Percentiles rank a stretch among this genome's conserved stretches.
Conservation (phyloP, 2,113 vertebrate genomes). For the Pseudorhombus dupliciocellatus region DNA sequence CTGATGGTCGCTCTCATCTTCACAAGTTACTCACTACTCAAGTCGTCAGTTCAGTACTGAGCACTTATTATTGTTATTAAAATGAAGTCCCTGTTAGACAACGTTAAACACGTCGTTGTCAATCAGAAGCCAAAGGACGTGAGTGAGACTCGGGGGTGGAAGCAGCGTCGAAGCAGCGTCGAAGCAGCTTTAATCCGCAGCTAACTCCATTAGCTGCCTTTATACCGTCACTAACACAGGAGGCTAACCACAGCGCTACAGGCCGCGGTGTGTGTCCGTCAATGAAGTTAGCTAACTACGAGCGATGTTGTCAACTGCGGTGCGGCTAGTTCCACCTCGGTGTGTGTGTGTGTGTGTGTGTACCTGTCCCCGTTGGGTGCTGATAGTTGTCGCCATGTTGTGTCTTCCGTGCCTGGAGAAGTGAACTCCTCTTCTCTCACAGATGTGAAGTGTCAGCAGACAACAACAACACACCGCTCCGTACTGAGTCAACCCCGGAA, state of each 20-base stretch:
- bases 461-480: background rate
- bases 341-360: background rate
- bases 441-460: background rate
- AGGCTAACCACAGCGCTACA: background rate
- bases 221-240: background rate
- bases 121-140: no score
- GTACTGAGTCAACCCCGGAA: no score
- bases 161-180: background rate
- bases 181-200: background rate
- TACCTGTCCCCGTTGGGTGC: conserved; percentile 81
- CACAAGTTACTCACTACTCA: no score
- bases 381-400: conserved; percentile 77
- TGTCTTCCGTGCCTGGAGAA: background rate
- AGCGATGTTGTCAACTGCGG: background rate
- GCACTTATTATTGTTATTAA: no score
- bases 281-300: background rate
- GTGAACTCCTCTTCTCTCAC: background rate
- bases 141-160: background rate
- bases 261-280: background rate
- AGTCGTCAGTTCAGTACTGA: no score
- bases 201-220: background rate
- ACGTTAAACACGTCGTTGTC: no score
- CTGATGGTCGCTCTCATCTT: no score
- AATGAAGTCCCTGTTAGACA: no score
- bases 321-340: conserved; percentile 1